Conservation (phyloP, 2,888 invertebrate genomes). For the Spodoptera picta region DNA sequence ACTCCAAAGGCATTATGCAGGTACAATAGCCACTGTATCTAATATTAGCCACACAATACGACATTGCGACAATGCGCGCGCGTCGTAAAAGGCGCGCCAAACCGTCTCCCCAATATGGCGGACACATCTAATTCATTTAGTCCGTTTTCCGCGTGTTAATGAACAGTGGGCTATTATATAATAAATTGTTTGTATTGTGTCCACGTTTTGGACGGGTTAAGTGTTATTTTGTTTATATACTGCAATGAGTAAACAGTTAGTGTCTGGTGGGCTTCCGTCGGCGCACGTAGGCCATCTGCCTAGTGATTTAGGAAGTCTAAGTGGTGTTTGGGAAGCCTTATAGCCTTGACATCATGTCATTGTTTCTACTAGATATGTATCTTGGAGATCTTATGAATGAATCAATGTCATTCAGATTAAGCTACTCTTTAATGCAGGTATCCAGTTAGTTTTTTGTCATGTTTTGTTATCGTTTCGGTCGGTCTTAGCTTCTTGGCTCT, state of each 20-base stretch:
- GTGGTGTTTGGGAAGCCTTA: background rate
- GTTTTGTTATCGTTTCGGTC: no score
- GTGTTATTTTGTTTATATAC: conserved; percentile 30
- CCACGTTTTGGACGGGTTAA: conserved; percentile 37
- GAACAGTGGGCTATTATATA: conserved; percentile 45
- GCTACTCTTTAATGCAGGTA: no score
- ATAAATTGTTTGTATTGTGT: conserved; percentile 50
- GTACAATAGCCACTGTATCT: conserved; percentile 59
- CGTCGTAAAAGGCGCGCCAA: conserved; percentile 51
- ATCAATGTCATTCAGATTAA: no score
- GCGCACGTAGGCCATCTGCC: conserved; percentile 20
- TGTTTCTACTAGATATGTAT: no score
- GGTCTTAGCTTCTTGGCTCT: no score
- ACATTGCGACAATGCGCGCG: conserved; percentile 61
- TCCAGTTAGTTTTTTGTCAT: no score
- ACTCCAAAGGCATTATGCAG: conserved; percentile 51
- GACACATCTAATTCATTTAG: conserved; percentile 58
- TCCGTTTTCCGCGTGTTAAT: conserved; percentile 57
- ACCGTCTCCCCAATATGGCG: conserved; percentile 61
- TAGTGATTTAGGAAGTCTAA: background rate
- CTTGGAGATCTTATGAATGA: no score
- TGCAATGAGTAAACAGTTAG: conserved; percentile 3
- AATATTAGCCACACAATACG: conserved; percentile 73
- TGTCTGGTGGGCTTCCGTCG: conserved; percentile 14
- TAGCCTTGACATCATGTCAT: no score